Evolutionary conservation across 2,888 invertebrate genomes (phyloP), one percentile per base, ranked within the genome.

Genomic region (Xestia rhomboidea): DNA sequence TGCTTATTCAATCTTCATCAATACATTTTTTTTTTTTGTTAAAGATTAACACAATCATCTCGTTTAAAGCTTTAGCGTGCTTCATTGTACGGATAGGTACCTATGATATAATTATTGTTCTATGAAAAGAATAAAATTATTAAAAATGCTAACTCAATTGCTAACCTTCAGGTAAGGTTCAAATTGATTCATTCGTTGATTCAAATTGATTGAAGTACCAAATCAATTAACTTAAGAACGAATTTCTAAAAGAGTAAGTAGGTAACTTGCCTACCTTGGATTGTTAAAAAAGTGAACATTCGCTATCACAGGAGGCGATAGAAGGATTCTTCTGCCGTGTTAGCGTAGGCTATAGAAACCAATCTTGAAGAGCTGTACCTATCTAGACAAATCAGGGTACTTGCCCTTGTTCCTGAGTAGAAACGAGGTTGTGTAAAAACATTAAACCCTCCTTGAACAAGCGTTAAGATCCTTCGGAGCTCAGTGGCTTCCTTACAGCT

Each of bases 1-100:
- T 74, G 15, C 44, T 27, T 30, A 8, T 38, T 57, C 15, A 34
- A 54, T 79, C 21, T 49, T 74, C 13, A 41, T 18, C 13, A 63
- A 54, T 21, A 38, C 13, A 24, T 62, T 54, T 30, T 44, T 11
- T 13, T 44, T 44, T 49, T 27, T 27, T 27, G 18, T 13, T 44
- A 21, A 21, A 46, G 10, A 34, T 73, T 21, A 64, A 49, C 30
- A 76, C 82, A 79, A 68, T 64, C 24, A 34, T 46, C 41, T 79
- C 76, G 76, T 79, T 82, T 82, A 15, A 24, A 51, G 46, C 49
- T 27, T 60, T 64, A 10, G 0, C 7, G 1, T 27, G 21, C 5
- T 41, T 38, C 5, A 2, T 30, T 71, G 24, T 70, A 46, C 24
- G 1, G 6, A 1, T 21, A 34, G 13, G 15, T 15, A 41, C 1